Evolutionary conservation across 1,140 invertebrate genomes (phyloP).

Genomic region (Rhopalosiphum padi): DNA sequence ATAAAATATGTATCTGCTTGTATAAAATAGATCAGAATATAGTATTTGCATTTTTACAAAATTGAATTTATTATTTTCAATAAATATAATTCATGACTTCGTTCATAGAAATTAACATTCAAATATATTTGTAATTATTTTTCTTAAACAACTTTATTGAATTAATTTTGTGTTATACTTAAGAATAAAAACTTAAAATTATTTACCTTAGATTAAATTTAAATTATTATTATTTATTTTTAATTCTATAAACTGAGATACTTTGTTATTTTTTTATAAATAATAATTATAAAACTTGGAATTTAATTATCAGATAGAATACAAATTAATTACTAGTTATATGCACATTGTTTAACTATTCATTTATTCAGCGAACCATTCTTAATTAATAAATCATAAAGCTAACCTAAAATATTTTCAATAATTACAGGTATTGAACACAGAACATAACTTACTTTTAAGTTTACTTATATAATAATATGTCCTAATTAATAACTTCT

Average conservation of each 20-base stretch:
- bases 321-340: neutral
- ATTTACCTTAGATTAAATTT: neutral
- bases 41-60: neutral
- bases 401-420: neutral
- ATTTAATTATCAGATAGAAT: neutral
- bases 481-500: neutral
- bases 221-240: neutral
- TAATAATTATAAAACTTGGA: conserved; percentile 28
- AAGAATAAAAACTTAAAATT: neutral
- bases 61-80: neutral
- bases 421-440: neutral
- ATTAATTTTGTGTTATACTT: neutral
- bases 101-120: neutral
- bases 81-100: neutral
- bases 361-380: neutral
- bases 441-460: neutral
- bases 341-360: conserved; percentile 12
- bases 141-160: neutral
- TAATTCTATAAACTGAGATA: neutral
- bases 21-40: neutral
- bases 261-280: neutral
- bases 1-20: neutral
- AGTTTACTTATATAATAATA: neutral
- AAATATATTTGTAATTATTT: neutral
- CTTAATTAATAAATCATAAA: neutral